These are phyloP conservation scores for Gastracanthus pulcherrimus DNA, from an alignment of 2,888 invertebrate species.

Conservation along the genomic window DNA sequence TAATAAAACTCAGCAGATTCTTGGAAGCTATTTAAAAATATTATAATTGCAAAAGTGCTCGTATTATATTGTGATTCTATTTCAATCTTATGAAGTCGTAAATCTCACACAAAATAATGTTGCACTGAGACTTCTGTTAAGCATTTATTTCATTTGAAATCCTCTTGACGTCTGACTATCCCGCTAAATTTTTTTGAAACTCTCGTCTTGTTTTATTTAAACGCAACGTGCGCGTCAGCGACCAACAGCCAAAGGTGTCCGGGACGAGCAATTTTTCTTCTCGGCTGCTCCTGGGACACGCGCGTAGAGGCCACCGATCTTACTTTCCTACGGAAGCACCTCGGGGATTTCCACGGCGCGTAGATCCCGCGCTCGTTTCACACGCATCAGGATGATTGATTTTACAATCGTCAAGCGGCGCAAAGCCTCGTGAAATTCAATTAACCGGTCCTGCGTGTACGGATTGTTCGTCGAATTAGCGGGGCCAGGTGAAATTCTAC, in stretches of 20 bases:
- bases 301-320: not conserved
- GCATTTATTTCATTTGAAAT: too few species aligned
- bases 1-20: too few species aligned
- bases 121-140: too few species aligned
- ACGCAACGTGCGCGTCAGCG: not conserved
- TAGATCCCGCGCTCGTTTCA: not conserved
- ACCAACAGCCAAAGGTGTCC: not conserved
- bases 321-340: not conserved
- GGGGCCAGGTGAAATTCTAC: not conserved
- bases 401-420: conserved; percentile 2
- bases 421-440: conserved; percentile 22
- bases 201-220: not conserved
- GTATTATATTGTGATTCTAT: too few species aligned
- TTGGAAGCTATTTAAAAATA: too few species aligned
- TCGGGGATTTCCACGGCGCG: not conserved
- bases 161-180: too few species aligned
- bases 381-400: conserved; percentile 33
- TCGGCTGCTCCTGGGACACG: not conserved
- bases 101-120: too few species aligned
- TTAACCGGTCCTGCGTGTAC: not conserved
- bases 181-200: too few species aligned
- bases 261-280: not conserved
- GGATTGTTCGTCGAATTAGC: conserved; percentile 32
- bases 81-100: too few species aligned
- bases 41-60: too few species aligned